Conservation (phyloP, 2,113 vertebrate genomes). For the Halichoeres trimaculatus region DNA sequence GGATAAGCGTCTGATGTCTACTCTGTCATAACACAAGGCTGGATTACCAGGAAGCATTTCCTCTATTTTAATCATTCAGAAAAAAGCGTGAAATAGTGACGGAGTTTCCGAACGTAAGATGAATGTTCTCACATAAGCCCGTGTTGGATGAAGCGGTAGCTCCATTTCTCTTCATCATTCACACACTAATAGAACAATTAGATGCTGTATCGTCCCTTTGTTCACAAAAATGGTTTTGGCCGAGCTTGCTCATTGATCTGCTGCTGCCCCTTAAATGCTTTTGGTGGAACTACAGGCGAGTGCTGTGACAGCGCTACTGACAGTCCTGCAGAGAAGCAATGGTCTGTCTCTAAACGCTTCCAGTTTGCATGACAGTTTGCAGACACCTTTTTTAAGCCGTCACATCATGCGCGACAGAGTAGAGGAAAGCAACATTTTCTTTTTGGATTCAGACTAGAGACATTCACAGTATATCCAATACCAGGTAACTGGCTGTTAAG, state of each 20-base stretch:
- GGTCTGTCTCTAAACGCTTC: slow-evolving; percentile 32
- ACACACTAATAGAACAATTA: slow-evolving; percentile 10
- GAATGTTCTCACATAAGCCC: background rate
- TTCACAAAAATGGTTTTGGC: slow-evolving; percentile 27
- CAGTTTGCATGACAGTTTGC: slow-evolving; percentile 30
- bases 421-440: slow-evolving; percentile 13
- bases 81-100: too few species aligned
- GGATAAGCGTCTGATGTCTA: background rate
- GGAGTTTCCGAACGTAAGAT: background rate
- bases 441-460: background rate
- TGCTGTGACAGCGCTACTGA: slow-evolving; percentile 31
- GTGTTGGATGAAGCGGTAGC: background rate
- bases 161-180: slow-evolving; percentile 14
- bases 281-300: slow-evolving; percentile 25
- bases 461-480: too few species aligned
- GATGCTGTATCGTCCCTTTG: slow-evolving; percentile 15
- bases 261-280: slow-evolving; percentile 42
- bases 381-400: slow-evolving; percentile 6
- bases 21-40: background rate
- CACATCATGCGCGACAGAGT: slow-evolving; percentile 10
- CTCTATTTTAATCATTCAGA: background rate
- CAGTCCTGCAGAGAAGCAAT: slow-evolving; percentile 40
- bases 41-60: background rate
- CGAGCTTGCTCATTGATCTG: slow-evolving; percentile 34
- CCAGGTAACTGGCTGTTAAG: too few species aligned